Evolutionary conservation across 2,797 vertebrate species (phyloP).

Genomic region (Betta splendens): DNA sequence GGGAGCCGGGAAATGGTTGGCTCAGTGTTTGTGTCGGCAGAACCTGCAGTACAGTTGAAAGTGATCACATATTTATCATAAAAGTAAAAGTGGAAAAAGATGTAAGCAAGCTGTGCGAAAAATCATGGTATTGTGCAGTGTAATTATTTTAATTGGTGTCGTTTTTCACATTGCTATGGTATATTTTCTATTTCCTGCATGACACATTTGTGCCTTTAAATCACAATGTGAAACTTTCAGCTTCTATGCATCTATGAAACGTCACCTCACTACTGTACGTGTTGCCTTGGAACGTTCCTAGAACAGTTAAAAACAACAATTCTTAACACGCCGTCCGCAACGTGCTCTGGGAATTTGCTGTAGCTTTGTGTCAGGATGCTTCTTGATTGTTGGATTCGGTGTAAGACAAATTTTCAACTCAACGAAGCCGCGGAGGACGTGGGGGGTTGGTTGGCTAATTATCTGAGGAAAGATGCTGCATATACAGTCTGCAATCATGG

Average conservation of each 20-base stretch:
- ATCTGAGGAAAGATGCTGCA: conserved; percentile 33
- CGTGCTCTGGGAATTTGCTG: background rate
- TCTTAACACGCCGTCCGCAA: background rate
- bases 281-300: conserved; percentile 9
- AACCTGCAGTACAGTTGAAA: background rate
- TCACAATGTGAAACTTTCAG: background rate
- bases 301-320: background rate
- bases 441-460: conserved; percentile 36
- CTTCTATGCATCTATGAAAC: conserved; percentile 13
- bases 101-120: no score
- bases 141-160: background rate
- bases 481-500: conserved; percentile 39
- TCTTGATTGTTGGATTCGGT: conserved; percentile 12
- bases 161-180: background rate
- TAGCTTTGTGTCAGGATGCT: conserved; percentile 10
- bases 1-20: background rate
- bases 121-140: no score
- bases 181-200: no score
- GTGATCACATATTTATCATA: background rate
- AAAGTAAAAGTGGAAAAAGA: background rate
- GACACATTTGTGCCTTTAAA: conserved; percentile 3
- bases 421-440: no score
- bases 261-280: conserved; percentile 5
- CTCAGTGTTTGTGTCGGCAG: background rate
- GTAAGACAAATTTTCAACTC: conserved; percentile 15